phyloP scores from a whole-genome alignment of 2,888 invertebrate genomes.

The Candidula unifasciata region DNA sequence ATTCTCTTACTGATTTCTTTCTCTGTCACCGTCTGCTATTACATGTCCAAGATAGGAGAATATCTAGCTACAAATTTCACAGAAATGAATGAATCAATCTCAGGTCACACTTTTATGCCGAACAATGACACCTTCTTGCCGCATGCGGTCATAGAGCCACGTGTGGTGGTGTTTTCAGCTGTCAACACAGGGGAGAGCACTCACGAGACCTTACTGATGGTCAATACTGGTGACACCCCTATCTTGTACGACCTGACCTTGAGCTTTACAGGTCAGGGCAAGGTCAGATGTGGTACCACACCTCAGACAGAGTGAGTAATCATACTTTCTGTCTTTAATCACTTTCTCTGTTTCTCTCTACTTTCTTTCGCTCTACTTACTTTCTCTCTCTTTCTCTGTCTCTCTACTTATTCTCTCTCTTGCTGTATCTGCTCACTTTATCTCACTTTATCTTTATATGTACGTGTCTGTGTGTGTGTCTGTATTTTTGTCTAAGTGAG shows the following conservation, averaged over 20 bases:
- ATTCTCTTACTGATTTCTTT: too few species aligned
- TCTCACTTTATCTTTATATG: too few species aligned
- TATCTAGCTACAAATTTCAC: too few species aligned
- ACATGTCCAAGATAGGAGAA: too few species aligned
- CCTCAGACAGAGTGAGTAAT: slow-evolving; percentile 19
- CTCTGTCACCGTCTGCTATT: too few species aligned
- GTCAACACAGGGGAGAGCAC: slow-evolving; percentile 73
- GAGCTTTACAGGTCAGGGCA: not conserved
- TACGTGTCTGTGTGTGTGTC: too few species aligned
- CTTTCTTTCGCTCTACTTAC: too few species aligned
- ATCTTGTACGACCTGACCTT: slow-evolving; percentile 71
- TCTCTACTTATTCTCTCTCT: too few species aligned
- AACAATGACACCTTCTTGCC: slow-evolving; percentile 76
- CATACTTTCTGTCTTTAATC: not conserved
- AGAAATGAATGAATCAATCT: too few species aligned
- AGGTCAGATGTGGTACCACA: slow-evolving; percentile 35
- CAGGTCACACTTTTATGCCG: slow-evolving; percentile 76
- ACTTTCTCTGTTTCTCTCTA: not conserved
- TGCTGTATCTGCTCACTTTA: too few species aligned
- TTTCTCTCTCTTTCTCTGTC: not conserved
- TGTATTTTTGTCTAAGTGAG: too few species aligned
- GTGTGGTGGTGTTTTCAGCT: slow-evolving; percentile 73
- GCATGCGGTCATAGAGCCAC: slow-evolving; percentile 65
- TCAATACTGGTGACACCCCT: slow-evolving; percentile 74
- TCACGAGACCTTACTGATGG: slow-evolving; percentile 72